Evolutionary conservation across 2,888 invertebrate species (phyloP).

Genomic region (Tetanocera ferruginea): DNA sequence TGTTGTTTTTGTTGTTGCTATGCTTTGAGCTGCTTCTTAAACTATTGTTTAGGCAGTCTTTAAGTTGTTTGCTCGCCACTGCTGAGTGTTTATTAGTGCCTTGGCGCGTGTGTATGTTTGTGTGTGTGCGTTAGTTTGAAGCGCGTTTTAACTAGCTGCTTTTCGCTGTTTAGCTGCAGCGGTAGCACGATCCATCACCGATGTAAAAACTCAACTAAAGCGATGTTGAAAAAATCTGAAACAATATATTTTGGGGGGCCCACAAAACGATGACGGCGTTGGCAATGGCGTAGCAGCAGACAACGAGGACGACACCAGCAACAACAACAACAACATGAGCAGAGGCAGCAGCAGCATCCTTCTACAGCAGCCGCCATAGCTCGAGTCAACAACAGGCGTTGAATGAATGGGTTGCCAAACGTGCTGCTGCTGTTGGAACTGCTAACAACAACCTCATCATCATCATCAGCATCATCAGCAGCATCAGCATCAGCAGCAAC

Average conservation of each 20-base stretch:
- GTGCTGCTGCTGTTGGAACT: constrained; percentile 9
- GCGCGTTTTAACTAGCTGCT: background rate
- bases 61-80: background rate
- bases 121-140: background rate
- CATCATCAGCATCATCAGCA: constrained; percentile 18
- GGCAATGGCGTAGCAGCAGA: constrained; percentile 23
- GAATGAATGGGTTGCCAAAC: background rate
- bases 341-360: constrained; percentile 38
- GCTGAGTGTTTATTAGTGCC: too few species aligned
- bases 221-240: constrained; percentile 71
- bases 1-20: constrained; percentile 3
- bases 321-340: constrained; percentile 27
- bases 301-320: constrained; percentile 2
- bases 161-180: constrained; percentile 31
- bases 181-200: constrained; percentile 70
- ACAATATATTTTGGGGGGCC: constrained; percentile 70
- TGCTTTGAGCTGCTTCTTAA: background rate
- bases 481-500: constrained; percentile 25
- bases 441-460: constrained; percentile 15
- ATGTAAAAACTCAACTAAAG: constrained; percentile 71
- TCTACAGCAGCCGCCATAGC: background rate
- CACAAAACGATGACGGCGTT: constrained; percentile 44
- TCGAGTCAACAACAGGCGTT: background rate
- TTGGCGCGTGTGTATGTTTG: too few species aligned
- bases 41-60: background rate